These are phyloP conservation scores for Sebastes flavidus DNA, from an alignment of 2,797 vertebrate genomes.

Conservation along the genomic window DNA sequence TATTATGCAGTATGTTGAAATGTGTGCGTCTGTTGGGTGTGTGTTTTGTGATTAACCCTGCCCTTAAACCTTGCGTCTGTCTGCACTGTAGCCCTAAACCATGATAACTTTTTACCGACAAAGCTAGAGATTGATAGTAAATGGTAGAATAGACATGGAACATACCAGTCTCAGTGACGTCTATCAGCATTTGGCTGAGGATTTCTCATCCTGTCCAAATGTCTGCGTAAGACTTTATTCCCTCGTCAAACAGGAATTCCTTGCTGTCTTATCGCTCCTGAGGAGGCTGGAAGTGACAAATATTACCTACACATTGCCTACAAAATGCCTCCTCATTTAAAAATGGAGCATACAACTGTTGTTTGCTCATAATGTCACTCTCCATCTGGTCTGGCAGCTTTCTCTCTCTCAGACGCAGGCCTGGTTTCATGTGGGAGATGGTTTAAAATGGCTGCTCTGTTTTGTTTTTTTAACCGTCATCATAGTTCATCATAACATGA, in stretches of 20 bases:
- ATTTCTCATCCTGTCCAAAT: background rate
- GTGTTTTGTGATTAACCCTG: background rate
- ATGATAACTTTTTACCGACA: background rate
- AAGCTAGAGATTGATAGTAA: background rate
- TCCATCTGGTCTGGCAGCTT: conserved; percentile 33
- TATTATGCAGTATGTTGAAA: background rate
- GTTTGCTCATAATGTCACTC: conserved; percentile 20
- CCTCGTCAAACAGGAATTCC: conserved; percentile 36
- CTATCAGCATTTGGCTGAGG: background rate
- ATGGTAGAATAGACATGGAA: background rate
- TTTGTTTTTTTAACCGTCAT: background rate
- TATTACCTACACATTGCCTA: conserved; percentile 3
- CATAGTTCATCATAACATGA: background rate
- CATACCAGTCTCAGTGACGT: background rate
- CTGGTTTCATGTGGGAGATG: conserved; percentile 13
- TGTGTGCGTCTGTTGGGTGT: background rate
- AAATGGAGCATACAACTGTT: conserved; percentile 30
- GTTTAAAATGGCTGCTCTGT: conserved; percentile 25
- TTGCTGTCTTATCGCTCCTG: background rate
- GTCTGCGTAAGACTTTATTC: background rate
- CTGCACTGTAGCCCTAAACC: background rate
- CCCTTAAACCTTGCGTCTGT: background rate
- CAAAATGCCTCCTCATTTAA: conserved; percentile 19
- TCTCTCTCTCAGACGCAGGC: conserved; percentile 13
- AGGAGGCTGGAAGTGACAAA: conserved; percentile 5